A percentile compares a stretch with the other conserved stretches of the same genome.
Conservation (phyloP, 2,113 vertebrate genomes). For the Cochlearius cochlearius region DNA sequence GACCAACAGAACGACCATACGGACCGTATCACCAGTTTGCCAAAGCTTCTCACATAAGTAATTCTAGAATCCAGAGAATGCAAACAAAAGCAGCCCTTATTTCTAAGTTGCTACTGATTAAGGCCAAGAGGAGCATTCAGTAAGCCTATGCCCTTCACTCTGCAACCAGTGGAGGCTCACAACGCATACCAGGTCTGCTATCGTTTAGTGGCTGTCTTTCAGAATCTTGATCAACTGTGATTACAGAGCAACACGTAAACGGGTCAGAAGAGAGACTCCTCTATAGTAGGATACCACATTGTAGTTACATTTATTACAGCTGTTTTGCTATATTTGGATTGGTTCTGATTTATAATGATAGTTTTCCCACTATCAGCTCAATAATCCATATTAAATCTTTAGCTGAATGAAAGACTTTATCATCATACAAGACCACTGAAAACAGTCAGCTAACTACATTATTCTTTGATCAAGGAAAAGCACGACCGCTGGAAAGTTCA, state of each 20-base stretch:
- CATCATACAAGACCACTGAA: not conserved
- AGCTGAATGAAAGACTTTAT: not conserved
- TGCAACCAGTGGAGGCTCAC: not conserved
- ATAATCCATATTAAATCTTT: not conserved
- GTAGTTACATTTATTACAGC: not conserved
- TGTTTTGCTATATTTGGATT: not conserved
- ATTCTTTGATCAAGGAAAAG: not conserved
- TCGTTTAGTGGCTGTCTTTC: not conserved
- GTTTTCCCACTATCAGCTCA: not conserved
- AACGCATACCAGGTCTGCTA: not conserved
- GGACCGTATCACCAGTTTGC: not conserved
- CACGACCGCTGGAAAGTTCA: not conserved
- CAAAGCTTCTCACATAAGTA: not conserved
- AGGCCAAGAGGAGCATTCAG: not conserved
- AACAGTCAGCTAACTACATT: not conserved
- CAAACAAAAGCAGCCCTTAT: not conserved
- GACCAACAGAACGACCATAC: not conserved
- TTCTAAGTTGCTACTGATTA: not conserved
- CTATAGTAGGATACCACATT: not conserved
- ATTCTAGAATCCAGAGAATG: not conserved
- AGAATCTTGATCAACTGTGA: not conserved
- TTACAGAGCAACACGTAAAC: not conserved
- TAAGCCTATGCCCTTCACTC: not conserved
- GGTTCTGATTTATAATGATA: not conserved
- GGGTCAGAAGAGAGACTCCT: not conserved